phyloP scores from a whole-genome alignment of 2,113 vertebrate species.

The Prunella fulvescens region DNA sequence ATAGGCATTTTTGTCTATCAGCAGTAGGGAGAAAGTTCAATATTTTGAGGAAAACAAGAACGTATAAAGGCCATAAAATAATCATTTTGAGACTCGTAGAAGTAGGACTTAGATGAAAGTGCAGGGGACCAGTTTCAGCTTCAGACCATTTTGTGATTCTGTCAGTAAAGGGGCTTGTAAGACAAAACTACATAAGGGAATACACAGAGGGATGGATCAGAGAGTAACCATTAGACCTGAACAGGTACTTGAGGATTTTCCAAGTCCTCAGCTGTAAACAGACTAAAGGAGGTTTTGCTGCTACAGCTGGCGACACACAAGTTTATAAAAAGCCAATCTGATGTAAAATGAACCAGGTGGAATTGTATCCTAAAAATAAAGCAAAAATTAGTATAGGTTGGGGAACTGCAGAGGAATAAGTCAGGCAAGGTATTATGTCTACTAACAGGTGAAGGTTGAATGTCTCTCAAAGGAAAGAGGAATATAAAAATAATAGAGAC shows the following conservation, averaged over 20 bases:
- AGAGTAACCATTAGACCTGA: background rate
- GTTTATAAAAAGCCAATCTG: background rate
- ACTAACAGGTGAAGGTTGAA: background rate
- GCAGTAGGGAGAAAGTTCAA: background rate
- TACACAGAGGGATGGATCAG: background rate
- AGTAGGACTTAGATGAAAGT: background rate
- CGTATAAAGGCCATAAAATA: background rate
- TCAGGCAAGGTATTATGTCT: background rate
- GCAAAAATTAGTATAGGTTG: background rate
- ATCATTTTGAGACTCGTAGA: background rate
- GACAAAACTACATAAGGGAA: background rate
- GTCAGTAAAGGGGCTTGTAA: background rate
- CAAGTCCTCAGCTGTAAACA: background rate
- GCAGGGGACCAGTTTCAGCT: background rate
- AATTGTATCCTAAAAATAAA: background rate
- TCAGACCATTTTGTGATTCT: background rate
- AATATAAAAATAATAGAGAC: background rate
- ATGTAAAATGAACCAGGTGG: background rate
- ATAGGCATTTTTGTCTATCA: background rate
- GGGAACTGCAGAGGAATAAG: background rate
- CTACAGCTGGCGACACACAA: background rate
- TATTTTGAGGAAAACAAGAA: background rate
- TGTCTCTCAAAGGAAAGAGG: background rate
- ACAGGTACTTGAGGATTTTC: background rate
- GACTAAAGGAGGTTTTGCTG: background rate